Base-by-base conservation (phyloP, 2,113 vertebrate genomes). In the Porphyrio hochstetteri region DNA sequence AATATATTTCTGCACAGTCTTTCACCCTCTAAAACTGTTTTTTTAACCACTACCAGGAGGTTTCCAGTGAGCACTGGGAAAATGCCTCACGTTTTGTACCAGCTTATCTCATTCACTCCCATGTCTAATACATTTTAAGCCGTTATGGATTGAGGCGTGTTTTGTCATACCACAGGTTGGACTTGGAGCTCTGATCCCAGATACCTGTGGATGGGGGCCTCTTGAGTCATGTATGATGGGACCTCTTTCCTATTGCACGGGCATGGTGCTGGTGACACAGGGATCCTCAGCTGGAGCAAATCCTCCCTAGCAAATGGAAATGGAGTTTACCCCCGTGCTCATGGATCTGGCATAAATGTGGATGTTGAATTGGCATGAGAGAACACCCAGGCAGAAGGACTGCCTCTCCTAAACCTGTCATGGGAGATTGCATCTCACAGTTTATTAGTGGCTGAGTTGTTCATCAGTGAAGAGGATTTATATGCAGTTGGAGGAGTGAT, bases 111-210 rank as follows among this genome's bases (percentile, higher is more conserved):
- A 4, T 42, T 72, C 36, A 46, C 71, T 7, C 9, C 35, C 42
- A 2, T 36, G 55, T 29, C n/a, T 76, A 55, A 60, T 29, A 48
- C 0, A 0, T 33, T 65, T 70, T 65, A 88, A 88, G 14, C 44
- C 2, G 1, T 48, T 55, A 19, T 0, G 5, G 75, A 65, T 50
- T 1, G 1, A 52, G 56, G 33, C 33, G 8, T 5, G 28, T 56
- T 81, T 46, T 77, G 57, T 52, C 35, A 8, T 8, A 12, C 52
- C 63, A 38, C 31, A 29, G 52, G 16, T 5, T 36, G 64, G 38
- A 42, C 56, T 84, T 8, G 6, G 36, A 50, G 61, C 44, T 65
- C 2, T 1, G 4, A 6, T 36, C 60, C 55, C 35, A 36, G 57
- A 89, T 63, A 40, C 25, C 25, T 46, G n/a, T 2, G 5, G 29